phyloP scores from a whole-genome alignment of 2,113 vertebrate species.

The Gadus chalcogrammus region DNA sequence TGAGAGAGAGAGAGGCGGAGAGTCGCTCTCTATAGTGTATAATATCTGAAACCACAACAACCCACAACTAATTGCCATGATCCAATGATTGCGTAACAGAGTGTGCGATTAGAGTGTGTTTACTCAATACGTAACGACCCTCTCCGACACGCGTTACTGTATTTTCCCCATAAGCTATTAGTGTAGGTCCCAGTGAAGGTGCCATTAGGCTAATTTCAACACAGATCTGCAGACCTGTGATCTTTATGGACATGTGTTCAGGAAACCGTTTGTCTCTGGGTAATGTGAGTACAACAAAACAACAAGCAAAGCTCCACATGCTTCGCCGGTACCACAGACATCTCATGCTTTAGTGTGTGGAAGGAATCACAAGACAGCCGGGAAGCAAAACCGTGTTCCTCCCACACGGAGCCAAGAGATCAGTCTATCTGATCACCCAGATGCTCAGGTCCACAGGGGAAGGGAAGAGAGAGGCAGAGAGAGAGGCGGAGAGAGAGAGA shows the following conservation, averaged over 20 bases:
- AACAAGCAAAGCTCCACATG: conserved; percentile 23
- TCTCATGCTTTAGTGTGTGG: conserved; percentile 47
- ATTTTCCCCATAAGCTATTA: conserved; percentile 42
- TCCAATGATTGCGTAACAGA: conserved; percentile 43
- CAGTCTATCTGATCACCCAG: conserved; percentile 45
- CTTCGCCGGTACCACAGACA: conserved; percentile 17
- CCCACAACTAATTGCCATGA: conserved; percentile 45
- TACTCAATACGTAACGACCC: conserved; percentile 28
- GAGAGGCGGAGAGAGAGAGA: too few relatives aligned
- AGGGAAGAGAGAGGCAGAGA: too few relatives aligned
- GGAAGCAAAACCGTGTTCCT: conserved; percentile 52
- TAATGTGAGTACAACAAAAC: conserved; percentile 23
- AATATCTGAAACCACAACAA: conserved; percentile 44
- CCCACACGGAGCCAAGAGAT: conserved; percentile 58
- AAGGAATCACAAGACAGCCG: conserved; percentile 40
- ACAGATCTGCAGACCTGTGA: conserved; percentile 2
- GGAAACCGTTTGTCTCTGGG: conserved; percentile 10
- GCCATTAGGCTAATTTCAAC: conserved; percentile 28
- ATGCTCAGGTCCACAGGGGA: not conserved
- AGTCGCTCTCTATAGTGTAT: conserved; percentile 43
- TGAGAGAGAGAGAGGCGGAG: conserved; percentile 10
- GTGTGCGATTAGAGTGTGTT: conserved; percentile 24
- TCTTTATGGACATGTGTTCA: conserved; percentile 22
- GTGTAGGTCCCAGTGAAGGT: conserved; percentile 20
- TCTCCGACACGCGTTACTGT: not conserved